phyloP scores from a whole-genome alignment of 2,797 vertebrate genomes.

The Microctenopoma lineatum region DNA sequence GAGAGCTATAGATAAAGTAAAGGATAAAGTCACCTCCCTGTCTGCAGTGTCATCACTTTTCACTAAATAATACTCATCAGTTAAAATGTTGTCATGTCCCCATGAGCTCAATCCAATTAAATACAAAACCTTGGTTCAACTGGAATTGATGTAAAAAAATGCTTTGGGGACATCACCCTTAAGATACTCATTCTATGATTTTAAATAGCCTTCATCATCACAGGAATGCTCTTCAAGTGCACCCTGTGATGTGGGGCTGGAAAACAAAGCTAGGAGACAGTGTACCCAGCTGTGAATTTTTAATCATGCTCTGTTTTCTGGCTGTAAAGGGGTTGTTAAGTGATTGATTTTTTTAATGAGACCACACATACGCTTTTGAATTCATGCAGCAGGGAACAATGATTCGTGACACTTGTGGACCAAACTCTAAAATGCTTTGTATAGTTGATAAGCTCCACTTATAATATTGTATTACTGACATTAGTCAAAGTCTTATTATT shows the following conservation, averaged over 20 bases:
- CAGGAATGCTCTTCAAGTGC: slow-evolving; percentile 52
- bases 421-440: slow-evolving; percentile 43
- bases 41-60: neutral
- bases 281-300: slow-evolving; percentile 60
- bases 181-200: slow-evolving; percentile 29
- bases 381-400: slow-evolving; percentile 72
- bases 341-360: slow-evolving; percentile 83
- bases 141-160: slow-evolving; percentile 22
- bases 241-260: slow-evolving; percentile 51
- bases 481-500: slow-evolving; percentile 13
- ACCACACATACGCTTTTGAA: slow-evolving; percentile 54
- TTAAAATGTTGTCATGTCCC: slow-evolving; percentile 18
- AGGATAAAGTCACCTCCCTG: neutral
- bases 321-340: slow-evolving; percentile 78
- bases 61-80: slow-evolving; percentile 22
- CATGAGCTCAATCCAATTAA: slow-evolving; percentile 44
- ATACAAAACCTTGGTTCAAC: slow-evolving; percentile 26
- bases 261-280: slow-evolving; percentile 62
- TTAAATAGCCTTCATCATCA: slow-evolving; percentile 56
- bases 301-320: slow-evolving; percentile 75
- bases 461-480: slow-evolving; percentile 14
- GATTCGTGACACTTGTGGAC: slow-evolving; percentile 76
- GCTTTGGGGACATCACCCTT: slow-evolving; percentile 3
- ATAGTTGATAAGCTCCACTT: slow-evolving; percentile 32
- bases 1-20: slow-evolving; percentile 5